These are phyloP conservation scores for Pycnonotus jocosus DNA, from an alignment of 2,113 vertebrate genomes.

Conservation along the genomic window DNA sequence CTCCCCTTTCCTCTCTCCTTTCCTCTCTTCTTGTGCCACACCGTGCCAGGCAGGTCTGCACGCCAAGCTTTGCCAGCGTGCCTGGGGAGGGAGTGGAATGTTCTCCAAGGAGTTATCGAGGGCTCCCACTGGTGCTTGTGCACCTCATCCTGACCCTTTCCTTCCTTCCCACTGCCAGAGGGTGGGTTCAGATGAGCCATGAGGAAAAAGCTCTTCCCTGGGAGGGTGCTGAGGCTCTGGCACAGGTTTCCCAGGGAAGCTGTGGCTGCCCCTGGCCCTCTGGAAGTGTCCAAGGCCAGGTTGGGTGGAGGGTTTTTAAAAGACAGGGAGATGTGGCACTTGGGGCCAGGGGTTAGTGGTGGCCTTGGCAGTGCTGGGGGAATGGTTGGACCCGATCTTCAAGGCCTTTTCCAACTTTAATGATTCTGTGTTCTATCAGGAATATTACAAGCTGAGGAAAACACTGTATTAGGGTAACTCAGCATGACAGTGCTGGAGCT, in stretches of 20 bases:
- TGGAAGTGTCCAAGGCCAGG: not conserved
- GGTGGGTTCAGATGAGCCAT: accelerated
- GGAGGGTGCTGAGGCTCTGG: not conserved
- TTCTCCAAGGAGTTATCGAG: not conserved
- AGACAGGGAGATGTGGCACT: not conserved
- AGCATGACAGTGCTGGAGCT: not conserved
- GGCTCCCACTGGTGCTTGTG: accelerated
- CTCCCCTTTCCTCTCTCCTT: accelerated
- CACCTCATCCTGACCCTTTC: not conserved
- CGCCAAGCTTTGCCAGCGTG: accelerated
- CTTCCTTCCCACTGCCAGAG: not conserved
- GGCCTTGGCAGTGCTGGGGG: not conserved
- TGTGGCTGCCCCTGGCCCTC: not conserved
- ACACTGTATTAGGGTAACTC: not conserved
- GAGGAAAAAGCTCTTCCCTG: not conserved
- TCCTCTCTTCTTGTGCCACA: accelerated
- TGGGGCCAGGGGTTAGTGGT: not conserved
- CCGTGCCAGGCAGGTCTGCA: accelerated
- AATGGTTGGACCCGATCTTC: accelerated
- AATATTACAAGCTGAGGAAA: not conserved
- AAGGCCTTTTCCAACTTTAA: not conserved
- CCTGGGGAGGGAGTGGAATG: accelerated
- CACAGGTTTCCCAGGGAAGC: not conserved
- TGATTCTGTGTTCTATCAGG: not conserved
- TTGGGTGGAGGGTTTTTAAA: not conserved